Evolutionary conservation across 2,888 invertebrate genomes (phyloP).

Genomic region (Pollenia labialis): DNA sequence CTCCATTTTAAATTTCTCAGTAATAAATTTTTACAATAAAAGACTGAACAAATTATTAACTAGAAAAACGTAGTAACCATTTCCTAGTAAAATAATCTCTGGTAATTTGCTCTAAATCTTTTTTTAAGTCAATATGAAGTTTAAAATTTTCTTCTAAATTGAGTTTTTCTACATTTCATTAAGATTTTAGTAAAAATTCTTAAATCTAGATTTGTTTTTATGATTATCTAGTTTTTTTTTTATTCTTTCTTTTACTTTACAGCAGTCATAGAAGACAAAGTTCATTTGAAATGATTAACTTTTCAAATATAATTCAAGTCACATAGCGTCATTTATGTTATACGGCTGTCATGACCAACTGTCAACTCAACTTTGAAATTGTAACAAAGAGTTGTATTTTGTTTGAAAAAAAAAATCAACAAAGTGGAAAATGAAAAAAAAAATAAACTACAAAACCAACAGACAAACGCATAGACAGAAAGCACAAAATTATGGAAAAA

Average conservation of each 20-base stretch:
- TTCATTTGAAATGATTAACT: slow-evolving; percentile 66
- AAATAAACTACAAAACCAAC: slow-evolving; percentile 6
- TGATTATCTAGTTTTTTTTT: neutral
- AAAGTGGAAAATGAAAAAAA: slow-evolving; percentile 44
- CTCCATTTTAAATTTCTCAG: slow-evolving; percentile 34
- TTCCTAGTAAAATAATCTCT: neutral
- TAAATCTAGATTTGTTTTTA: neutral
- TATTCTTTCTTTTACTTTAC: neutral
- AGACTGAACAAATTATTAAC: neutral
- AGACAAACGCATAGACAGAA: slow-evolving; percentile 9
- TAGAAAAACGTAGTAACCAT: neutral
- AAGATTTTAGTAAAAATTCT: neutral
- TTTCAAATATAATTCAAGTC: slow-evolving; percentile 69
- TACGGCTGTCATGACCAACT: slow-evolving; percentile 71
- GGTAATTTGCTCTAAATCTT: neutral
- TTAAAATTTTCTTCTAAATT: neutral
- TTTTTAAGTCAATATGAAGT: neutral
- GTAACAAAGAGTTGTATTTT: slow-evolving; percentile 67
- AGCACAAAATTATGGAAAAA: slow-evolving; percentile 42
- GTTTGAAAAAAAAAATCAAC: slow-evolving; percentile 38
- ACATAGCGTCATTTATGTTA: slow-evolving; percentile 69
- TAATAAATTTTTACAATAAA: neutral
- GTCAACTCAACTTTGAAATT: slow-evolving; percentile 70
- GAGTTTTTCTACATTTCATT: slow-evolving; percentile 3
- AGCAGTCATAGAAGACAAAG: slow-evolving; percentile 11